Evolutionary conservation across 2,888 invertebrate species (phyloP), one percentile per base, ranked within the genome.

Genomic region (Caenorhabditis panamensis): DNA sequence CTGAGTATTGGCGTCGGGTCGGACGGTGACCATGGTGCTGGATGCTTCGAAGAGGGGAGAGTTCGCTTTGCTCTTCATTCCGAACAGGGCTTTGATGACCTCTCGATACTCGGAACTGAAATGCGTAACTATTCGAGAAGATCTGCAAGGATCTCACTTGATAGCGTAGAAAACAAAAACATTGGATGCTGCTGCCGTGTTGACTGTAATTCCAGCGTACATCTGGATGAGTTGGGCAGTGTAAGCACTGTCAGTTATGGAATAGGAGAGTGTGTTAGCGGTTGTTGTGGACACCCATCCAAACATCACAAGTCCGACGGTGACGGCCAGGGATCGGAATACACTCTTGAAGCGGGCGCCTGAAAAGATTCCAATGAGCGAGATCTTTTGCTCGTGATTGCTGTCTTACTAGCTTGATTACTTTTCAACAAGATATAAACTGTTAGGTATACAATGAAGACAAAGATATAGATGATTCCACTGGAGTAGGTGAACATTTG

Each of bases 161-260:
- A 80, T 80, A 1, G 72, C 77, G 44, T 80, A 83, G 36, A 83
- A 83, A 1, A 83, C 83, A 26, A 83, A 83, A 16, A 81, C 71
- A 44, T 83, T 83, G 20, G 76, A 76, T 3, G 81, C 76, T 0
- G 79, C 79, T 2, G 83, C 78, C 1, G 78, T 67, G 51, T 83
- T 83, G 37, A 83, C 83, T 11, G 83, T 81, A 11, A 83, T 79
- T 54, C 83, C 83, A 36, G 83, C 83, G 44, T 83, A 83, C 78
- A 79, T 79, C 63, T 81, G 81, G 49, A 83, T 83, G 26, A 83
- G 54, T 36, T 67, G 58, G 18, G 66, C 63, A 24, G 66, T 75
- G 16, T 64, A 54, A 8, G 68, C 47, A 36, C 53, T 62, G 16
- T 67, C 75, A 18, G 76, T 53, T n/a, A 83, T 61, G 1, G 62